Evolutionary conservation across 1,140 invertebrate genomes (phyloP).

Genomic region (Orchesella cincta): DNA sequence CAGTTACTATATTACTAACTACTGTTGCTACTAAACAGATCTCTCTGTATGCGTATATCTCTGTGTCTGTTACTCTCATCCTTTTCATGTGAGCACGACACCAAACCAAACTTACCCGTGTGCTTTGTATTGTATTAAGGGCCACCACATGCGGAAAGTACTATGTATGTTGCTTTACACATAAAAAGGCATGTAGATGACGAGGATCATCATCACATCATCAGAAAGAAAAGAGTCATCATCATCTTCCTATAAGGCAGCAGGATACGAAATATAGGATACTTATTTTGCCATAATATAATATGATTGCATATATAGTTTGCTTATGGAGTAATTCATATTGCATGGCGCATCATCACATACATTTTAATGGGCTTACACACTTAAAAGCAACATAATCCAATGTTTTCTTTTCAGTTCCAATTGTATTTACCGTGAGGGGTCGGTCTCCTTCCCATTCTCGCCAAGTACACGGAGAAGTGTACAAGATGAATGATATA

Average conservation of each 20-base stretch:
- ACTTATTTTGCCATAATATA: background rate
- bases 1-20: background rate
- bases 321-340: background rate
- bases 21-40: background rate
- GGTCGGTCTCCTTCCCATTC: background rate
- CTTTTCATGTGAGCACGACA: background rate
- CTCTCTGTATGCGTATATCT: background rate
- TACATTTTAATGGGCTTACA: background rate
- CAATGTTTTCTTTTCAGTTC: slow-evolving; percentile 22
- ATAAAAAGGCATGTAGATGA: background rate
- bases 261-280: slow-evolving; percentile 3
- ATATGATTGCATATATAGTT: background rate
- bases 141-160: background rate
- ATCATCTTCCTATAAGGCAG: slow-evolving; percentile 17
- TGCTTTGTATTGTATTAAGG: slow-evolving; percentile 1
- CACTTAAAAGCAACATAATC: background rate
- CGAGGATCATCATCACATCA: slow-evolving; percentile 8
- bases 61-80: background rate
- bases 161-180: background rate
- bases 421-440: background rate
- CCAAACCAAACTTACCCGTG: no score
- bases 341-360: background rate
- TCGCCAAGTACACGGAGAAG: background rate
- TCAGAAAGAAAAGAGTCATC: slow-evolving; percentile 21
- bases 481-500: no score